A percentile compares a stretch with the other conserved stretches of the same genome.
Conservation (phyloP, 2,888 invertebrate species). For the Pherbina coryleti region DNA sequence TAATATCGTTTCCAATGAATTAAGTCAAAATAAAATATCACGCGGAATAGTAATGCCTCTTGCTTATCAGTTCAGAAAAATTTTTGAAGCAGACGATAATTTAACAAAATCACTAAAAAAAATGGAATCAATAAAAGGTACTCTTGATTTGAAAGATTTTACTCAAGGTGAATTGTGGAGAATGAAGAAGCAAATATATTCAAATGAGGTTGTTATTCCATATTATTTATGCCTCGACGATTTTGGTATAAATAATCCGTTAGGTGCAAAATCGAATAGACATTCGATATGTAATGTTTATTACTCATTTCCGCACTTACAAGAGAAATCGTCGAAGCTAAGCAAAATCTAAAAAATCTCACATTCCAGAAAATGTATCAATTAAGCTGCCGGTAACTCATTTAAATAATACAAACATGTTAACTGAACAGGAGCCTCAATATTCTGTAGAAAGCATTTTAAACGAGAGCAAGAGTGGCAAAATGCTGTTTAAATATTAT, state of each 20-base stretch:
- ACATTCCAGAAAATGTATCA: no score
- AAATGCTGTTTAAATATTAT: no score
- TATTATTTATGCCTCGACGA: no score
- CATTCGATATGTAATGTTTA: neutral
- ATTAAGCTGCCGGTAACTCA: no score
- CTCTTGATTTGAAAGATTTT: neutral
- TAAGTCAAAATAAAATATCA: neutral
- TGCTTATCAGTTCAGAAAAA: neutral
- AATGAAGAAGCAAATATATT: neutral
- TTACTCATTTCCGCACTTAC: neutral
- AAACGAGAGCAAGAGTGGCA: no score
- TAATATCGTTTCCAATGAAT: neutral
- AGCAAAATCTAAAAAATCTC: no score
- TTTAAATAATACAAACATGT: no score
- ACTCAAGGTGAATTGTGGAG: neutral
- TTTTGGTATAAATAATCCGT: neutral
- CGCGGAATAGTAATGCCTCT: neutral
- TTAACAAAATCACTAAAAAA: neutral
- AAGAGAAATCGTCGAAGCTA: neutral
- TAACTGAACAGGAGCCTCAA: no score
- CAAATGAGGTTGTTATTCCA: no score
- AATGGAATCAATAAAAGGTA: neutral
- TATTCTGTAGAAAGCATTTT: no score
- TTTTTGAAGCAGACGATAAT: neutral
- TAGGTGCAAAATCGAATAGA: neutral